These are phyloP conservation scores for Sturnus vulgaris DNA, from an alignment of 2,113 vertebrate genomes.

Conservation along the genomic window DNA sequence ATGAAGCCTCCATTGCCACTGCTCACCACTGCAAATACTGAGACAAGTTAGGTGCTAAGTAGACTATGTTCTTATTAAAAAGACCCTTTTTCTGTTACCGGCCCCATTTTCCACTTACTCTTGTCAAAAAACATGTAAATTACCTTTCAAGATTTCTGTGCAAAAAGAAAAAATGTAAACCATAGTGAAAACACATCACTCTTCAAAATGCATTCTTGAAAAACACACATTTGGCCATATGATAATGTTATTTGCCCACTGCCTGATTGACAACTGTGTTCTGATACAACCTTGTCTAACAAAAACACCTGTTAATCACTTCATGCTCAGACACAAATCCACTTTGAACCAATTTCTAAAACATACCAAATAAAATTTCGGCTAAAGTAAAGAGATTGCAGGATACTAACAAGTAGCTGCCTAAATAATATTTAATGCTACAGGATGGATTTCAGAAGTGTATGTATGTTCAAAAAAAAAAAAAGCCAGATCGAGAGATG, in stretches of 20 bases:
- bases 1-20: not conserved
- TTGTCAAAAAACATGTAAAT: not conserved
- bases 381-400: not conserved
- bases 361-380: not conserved
- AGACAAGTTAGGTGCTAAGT: not conserved
- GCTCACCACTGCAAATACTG: not conserved
- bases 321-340: not conserved
- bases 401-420: not conserved
- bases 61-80: not conserved
- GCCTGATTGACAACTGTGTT: not conserved
- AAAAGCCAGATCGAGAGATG: not conserved
- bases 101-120: not conserved
- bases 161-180: not conserved
- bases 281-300: not conserved
- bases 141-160: not conserved
- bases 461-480: not conserved
- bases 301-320: not conserved
- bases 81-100: not conserved
- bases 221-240: not conserved
- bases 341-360: not conserved
- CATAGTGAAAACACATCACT: not conserved
- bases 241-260: not conserved
- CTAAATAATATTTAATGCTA: not conserved
- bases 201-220: not conserved
- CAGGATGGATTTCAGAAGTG: not conserved